Conservation (phyloP, 2,888 invertebrate genomes). For the Drosophila quinaria region DNA sequence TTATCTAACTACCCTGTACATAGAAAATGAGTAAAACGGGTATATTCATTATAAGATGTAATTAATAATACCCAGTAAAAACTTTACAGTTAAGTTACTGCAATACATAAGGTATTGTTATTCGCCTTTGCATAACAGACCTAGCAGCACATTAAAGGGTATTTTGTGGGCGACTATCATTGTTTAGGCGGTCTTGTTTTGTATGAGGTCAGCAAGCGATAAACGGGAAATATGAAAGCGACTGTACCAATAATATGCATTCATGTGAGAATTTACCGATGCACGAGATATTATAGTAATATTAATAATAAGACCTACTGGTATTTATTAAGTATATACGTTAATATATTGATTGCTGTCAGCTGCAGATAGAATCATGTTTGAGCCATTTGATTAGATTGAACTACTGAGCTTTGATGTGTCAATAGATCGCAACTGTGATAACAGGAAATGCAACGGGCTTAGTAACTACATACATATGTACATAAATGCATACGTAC, state of each 20-base stretch:
- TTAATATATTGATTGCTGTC: background rate
- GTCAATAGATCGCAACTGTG: slow-evolving; percentile 17
- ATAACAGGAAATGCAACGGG: slow-evolving; percentile 21
- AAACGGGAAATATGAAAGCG: slow-evolving; percentile 26
- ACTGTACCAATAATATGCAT: slow-evolving; percentile 32
- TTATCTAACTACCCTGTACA: slow-evolving; percentile 16
- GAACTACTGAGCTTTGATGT: background rate
- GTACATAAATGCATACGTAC: background rate
- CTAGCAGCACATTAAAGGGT: slow-evolving; percentile 17
- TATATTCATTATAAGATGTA: background rate
- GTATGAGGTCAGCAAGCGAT: slow-evolving; percentile 44
- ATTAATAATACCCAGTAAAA: too few species aligned
- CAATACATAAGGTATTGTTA: too few species aligned
- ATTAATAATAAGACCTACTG: background rate
- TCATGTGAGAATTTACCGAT: background rate
- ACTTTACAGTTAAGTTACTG: background rate
- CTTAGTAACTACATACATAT: background rate
- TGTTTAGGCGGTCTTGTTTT: background rate
- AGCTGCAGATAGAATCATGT: slow-evolving; percentile 5
- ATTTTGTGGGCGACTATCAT: slow-evolving; percentile 9
- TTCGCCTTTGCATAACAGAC: background rate
- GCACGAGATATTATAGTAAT: background rate
- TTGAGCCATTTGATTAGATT: slow-evolving; percentile 1
- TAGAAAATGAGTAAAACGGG: background rate
- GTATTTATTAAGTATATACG: background rate